These are phyloP conservation scores for Epinotia bilunana DNA, from an alignment of 2,888 invertebrate genomes.

Conservation along the genomic window DNA sequence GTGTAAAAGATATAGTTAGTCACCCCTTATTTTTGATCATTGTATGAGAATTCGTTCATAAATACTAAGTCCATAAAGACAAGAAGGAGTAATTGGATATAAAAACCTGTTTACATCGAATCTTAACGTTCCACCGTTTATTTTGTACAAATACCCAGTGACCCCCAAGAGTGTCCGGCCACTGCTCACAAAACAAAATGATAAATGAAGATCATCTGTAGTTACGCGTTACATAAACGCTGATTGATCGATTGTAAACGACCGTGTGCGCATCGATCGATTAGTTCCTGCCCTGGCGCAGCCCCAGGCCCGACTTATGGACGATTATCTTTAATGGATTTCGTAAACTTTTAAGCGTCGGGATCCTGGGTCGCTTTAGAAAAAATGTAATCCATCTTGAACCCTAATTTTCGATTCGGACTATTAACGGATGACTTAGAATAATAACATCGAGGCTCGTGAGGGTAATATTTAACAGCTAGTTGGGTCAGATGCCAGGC, in stretches of 20 bases:
- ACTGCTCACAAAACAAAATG: constrained; percentile 82
- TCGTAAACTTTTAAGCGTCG: constrained; percentile 73
- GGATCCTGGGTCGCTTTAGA: constrained; percentile 63
- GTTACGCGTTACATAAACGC: constrained; percentile 80
- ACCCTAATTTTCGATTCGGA: constrained; percentile 68
- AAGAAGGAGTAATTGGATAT: constrained; percentile 50
- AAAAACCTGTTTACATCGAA: constrained; percentile 71
- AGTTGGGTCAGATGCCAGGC: constrained; percentile 26
- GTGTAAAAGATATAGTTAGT: background rate
- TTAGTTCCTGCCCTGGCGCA: constrained; percentile 74
- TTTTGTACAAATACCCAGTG: constrained; percentile 65
- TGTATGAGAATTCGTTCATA: constrained; percentile 4
- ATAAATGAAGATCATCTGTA: constrained; percentile 82
- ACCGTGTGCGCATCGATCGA: constrained; percentile 77
- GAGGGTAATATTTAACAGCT: constrained; percentile 56
- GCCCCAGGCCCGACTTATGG: constrained; percentile 70
- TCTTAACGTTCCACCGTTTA: constrained; percentile 66
- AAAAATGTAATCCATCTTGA: constrained; percentile 64
- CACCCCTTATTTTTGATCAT: background rate
- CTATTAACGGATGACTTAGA: constrained; percentile 61
- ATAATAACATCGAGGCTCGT: constrained; percentile 59
- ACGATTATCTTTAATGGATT: constrained; percentile 82
- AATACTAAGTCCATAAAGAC: constrained; percentile 17
- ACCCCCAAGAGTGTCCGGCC: constrained; percentile 74
- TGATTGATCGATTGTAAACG: constrained; percentile 84